Percentiles rank a stretch among this genome's conserved stretches.
Evolutionary conservation across 2,113 vertebrate species (phyloP).

Genomic region (Serinus canaria): DNA sequence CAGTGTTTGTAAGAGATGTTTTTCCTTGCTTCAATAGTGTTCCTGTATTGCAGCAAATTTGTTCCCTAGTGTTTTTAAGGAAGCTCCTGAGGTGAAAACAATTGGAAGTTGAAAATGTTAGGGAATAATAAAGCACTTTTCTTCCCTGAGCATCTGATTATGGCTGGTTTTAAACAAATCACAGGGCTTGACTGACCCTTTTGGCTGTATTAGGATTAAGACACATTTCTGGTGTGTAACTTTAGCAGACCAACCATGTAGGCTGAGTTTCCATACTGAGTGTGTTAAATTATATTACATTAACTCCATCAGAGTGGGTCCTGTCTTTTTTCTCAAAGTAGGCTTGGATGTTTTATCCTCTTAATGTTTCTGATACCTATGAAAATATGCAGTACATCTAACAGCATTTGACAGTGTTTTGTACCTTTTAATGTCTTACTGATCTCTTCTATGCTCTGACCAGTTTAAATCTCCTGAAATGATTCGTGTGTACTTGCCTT

Average conservation of each 20-base stretch:
- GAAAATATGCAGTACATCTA: neutral
- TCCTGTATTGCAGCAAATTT: neutral
- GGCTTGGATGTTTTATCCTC: neutral
- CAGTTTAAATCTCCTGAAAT: neutral
- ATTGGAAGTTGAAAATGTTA: neutral
- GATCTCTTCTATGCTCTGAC: neutral
- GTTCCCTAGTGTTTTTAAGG: neutral
- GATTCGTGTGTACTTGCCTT: accelerated
- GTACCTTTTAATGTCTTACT: neutral
- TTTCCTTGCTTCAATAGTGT: neutral
- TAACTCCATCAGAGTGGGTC: neutral
- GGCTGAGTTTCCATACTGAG: neutral
- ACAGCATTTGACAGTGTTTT: neutral
- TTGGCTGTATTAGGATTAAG: neutral
- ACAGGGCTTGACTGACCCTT: neutral
- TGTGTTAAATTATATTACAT: neutral
- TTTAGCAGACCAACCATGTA: neutral
- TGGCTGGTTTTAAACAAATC: neutral
- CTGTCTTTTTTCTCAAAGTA: neutral
- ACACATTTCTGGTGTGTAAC: neutral
- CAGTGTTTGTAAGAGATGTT: neutral
- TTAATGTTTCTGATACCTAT: neutral
- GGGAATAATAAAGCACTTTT: neutral
- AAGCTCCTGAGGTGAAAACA: neutral
- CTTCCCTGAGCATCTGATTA: neutral